Base-by-base conservation (phyloP, 2,888 invertebrate species). In the Hemistola chrysoprasaria region DNA sequence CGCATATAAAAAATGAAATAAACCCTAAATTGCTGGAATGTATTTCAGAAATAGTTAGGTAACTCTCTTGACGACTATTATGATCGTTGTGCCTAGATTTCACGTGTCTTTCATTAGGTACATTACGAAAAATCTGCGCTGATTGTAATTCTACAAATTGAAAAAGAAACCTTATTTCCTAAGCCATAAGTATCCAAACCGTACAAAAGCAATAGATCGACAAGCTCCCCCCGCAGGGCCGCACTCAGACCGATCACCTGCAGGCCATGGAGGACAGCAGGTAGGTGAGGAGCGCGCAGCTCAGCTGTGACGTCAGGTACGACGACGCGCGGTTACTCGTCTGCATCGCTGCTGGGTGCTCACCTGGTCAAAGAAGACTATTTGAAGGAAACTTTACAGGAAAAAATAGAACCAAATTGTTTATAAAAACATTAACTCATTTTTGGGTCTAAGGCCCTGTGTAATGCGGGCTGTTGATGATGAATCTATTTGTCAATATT, bases 271-370 rank as follows among this genome's bases (percentile, higher is more conserved):
- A 79, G 1, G 90, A 85, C 6, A 87, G 65, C 32, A 89, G 61
- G 66, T 87, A 87, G 8, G 88, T 88, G 59, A 84, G 55, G 29
- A 78, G 61, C 0, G 87, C 88, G 56, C 86, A 83, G 59, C 84
- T 81, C 31, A 90, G 66, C 65, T 88, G 90, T 23, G 90, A 85
- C 37, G 90, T 86, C 54, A 88, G 71, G 72, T 82, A 87, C 21
- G 81, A 80, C 3, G 88, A 78, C 22, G 88, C 90, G 26, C 90
- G 89, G 78, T 88, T 90, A 78, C 93, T 93, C 1, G 93, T 93
- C 82, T 95, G 95, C 95, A 95, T 95, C 22, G 95, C 95, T 40
- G 95, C 95, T 47, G 95, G 95, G 78, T 95, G 95, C 81, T 95
- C 95, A 50, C 95, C 95, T 95, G 86, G 16, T 3, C 3, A 16